Conservation (phyloP, 2,888 invertebrate species). For the Apotomis turbidana region DNA sequence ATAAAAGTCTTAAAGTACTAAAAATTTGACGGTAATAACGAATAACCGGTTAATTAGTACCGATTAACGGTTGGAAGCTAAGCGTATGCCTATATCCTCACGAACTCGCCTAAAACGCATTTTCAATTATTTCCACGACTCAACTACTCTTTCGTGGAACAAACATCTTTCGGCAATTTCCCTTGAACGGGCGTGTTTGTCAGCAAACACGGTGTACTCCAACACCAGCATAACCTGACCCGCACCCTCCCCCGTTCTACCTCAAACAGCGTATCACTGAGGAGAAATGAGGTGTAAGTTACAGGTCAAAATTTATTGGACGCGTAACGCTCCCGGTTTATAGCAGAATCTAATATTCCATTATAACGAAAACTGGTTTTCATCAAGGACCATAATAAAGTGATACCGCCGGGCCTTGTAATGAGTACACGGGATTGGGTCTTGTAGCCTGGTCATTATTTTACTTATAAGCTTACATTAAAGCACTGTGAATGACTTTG, state of each 20-base stretch:
- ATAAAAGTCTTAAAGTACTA: too few relatives aligned
- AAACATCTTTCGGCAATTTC: constrained; percentile 70
- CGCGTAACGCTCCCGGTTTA: constrained; percentile 62
- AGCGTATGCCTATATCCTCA: too few relatives aligned
- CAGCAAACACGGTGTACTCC: constrained; percentile 59
- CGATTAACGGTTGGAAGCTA: too few relatives aligned
- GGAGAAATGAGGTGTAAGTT: constrained; percentile 51
- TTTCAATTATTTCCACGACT: constrained; percentile 29
- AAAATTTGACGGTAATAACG: too few relatives aligned
- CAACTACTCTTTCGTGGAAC: constrained; percentile 44
- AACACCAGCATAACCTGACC: constrained; percentile 56
- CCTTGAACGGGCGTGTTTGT: constrained; percentile 62
- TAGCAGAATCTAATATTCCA: constrained; percentile 76
- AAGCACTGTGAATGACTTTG: constrained; percentile 38
- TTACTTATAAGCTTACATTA: constrained; percentile 46
- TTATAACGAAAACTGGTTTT: constrained; percentile 67
- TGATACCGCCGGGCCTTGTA: constrained; percentile 56
- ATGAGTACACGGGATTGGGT: constrained; percentile 46
- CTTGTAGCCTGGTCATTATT: constrained; percentile 50
- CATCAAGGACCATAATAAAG: constrained; percentile 66
- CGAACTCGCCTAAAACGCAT: constrained; percentile 10
- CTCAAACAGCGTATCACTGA: constrained; percentile 36
- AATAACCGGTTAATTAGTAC: too few relatives aligned
- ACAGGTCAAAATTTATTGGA: constrained; percentile 66
- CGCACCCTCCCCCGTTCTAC: constrained; percentile 43